Evolutionary conservation across 2,113 vertebrate genomes (phyloP).

Genomic region (Litocranius walleri): DNA sequence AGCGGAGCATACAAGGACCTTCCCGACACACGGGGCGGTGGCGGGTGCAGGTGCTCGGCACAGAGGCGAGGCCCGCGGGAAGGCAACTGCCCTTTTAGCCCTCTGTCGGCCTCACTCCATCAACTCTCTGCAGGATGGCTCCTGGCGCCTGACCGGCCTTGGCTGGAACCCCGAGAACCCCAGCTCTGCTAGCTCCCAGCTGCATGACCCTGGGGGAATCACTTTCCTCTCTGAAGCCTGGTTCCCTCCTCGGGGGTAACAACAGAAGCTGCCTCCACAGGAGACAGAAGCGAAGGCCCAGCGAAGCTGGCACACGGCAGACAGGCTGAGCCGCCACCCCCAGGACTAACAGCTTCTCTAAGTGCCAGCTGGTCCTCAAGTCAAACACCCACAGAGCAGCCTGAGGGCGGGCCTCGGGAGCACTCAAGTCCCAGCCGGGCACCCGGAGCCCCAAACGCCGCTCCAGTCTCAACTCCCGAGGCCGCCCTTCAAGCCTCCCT

Average conservation of each 20-base stretch:
- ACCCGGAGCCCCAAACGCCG: neutral
- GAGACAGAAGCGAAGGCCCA: neutral
- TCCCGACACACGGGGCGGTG: neutral
- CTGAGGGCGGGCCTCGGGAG: neutral
- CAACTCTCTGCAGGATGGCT: neutral
- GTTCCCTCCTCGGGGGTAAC: neutral
- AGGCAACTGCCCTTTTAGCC: neutral
- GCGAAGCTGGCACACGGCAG: accelerated
- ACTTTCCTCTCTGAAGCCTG: neutral
- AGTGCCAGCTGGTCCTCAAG: too few species aligned
- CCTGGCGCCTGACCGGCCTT: neutral
- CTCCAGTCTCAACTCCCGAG: neutral
- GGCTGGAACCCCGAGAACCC: neutral
- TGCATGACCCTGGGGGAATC: neutral
- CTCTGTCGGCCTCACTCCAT: neutral
- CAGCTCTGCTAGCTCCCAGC: neutral
- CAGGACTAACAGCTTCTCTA: neutral
- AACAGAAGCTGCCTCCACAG: accelerated
- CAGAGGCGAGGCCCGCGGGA: accelerated
- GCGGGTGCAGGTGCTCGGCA: accelerated
- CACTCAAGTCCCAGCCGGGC: neutral
- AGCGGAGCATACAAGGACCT: accelerated
- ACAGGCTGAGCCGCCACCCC: accelerated
- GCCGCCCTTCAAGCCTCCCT: neutral
- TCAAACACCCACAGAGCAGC: neutral